Evolutionary conservation across 1,140 invertebrate species (phyloP).

Genomic region (Drosophila ananassae): DNA sequence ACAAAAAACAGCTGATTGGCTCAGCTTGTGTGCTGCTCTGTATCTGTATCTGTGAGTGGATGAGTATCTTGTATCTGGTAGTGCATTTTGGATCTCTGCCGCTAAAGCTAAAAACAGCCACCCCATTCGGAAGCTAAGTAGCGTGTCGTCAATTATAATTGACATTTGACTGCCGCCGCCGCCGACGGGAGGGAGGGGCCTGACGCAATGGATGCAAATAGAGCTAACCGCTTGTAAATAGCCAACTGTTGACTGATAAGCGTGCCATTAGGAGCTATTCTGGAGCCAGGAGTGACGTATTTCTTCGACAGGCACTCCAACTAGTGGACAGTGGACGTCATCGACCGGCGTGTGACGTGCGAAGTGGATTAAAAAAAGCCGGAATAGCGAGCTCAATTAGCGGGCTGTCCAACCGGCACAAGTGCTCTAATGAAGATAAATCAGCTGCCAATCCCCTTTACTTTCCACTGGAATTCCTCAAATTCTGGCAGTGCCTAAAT

Average conservation of each 20-base stretch:
- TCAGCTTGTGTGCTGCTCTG: not conserved
- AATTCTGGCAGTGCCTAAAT: constrained; percentile 43
- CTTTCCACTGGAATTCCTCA: constrained; percentile 10
- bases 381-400: constrained; percentile 24
- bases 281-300: constrained; percentile 32
- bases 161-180: constrained; percentile 31
- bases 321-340: constrained; percentile 5
- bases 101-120: not conserved
- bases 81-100: constrained; percentile 10
- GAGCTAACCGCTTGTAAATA: constrained; percentile 11
- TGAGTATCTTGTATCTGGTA: constrained; percentile 12
- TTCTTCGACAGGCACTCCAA: constrained; percentile 3
- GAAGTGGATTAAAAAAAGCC: constrained; percentile 29
- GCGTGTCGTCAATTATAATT: constrained; percentile 43
- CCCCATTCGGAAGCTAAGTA: constrained; percentile 3
- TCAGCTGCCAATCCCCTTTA: constrained; percentile 2
- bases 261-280: constrained; percentile 19
- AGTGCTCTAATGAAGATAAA: constrained; percentile 65
- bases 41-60: constrained; percentile 3
- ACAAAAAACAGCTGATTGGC: constrained; percentile 73
- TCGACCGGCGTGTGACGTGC: constrained; percentile 14
- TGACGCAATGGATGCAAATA: constrained; percentile 44
- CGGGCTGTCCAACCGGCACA: constrained; percentile 26
- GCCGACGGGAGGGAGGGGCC: not conserved
- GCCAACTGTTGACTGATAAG: constrained; percentile 45